Conservation (phyloP, 2,797 vertebrate genomes). For the Sebastes steindachneri region DNA sequence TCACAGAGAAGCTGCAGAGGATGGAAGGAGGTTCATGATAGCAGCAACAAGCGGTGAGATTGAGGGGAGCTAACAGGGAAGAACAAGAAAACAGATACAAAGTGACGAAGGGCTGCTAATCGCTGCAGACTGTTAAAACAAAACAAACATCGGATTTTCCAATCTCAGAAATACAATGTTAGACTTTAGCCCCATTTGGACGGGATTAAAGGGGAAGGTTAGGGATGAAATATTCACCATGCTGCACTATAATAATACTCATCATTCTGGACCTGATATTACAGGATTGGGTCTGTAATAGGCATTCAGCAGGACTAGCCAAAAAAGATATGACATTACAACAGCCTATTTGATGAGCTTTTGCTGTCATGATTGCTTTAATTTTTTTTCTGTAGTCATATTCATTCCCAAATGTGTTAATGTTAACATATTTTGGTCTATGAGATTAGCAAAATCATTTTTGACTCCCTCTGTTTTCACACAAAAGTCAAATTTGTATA, state of each 20-base stretch:
- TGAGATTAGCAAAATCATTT: not conserved
- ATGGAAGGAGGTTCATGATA: constrained; percentile 58
- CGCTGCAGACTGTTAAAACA: constrained; percentile 9
- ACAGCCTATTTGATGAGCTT: not conserved
- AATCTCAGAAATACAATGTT: not conserved
- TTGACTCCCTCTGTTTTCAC: not conserved
- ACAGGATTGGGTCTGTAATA: not conserved
- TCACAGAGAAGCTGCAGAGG: constrained; percentile 67
- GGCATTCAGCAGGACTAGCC: not conserved
- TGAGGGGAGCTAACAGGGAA: not conserved
- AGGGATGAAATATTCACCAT: not conserved
- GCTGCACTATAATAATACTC: not conserved
- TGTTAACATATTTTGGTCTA: not conserved
- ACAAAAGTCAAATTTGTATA: not conserved
- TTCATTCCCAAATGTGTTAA: not conserved
- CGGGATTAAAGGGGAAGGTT: not conserved
- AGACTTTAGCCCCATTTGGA: not conserved
- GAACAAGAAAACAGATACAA: constrained; percentile 34
- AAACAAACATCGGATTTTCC: not conserved
- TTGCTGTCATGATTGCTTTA: not conserved
- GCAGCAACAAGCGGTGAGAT: constrained; percentile 17
- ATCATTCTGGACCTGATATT: not conserved
- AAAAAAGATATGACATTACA: not conserved
- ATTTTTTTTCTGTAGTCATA: not conserved
- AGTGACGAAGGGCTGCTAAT: constrained; percentile 22